Conservation (phyloP, 2,888 invertebrate genomes). For the Drosophila fungiperda region DNA sequence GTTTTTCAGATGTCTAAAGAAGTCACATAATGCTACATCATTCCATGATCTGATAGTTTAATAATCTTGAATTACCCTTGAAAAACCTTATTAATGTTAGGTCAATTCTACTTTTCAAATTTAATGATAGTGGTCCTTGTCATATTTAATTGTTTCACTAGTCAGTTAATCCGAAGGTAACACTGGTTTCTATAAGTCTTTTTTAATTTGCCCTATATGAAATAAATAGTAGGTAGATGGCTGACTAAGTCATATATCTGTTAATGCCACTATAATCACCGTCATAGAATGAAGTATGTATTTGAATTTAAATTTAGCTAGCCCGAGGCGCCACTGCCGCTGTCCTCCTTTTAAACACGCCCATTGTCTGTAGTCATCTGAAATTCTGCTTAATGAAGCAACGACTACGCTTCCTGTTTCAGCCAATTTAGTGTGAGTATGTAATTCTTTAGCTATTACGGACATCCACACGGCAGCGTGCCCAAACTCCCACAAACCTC, state of each 20-base stretch:
- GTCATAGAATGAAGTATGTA: not conserved
- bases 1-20: not conserved
- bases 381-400: constrained; percentile 82
- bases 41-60: not conserved
- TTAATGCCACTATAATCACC: constrained; percentile 2
- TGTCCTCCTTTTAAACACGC: constrained; percentile 23
- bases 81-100: not conserved
- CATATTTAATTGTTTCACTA: not conserved
- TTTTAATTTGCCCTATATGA: not conserved
- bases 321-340: not conserved
- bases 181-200: no score
- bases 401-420: constrained; percentile 83
- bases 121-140: not conserved
- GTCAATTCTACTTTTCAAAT: not conserved
- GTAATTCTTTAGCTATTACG: constrained; percentile 84
- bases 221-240: not conserved
- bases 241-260: not conserved
- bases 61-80: not conserved
- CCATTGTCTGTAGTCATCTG: constrained; percentile 66
- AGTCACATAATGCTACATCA: not conserved
- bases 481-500: constrained; percentile 7
- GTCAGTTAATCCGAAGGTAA: not conserved
- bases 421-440: constrained; percentile 84
- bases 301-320: constrained; percentile 25
- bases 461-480: constrained; percentile 50